A percentile compares a stretch with the other conserved stretches of the same genome.
These are phyloP conservation scores for Protodeltote pygarga DNA, from an alignment of 2,888 invertebrate species.

Conservation along the genomic window DNA sequence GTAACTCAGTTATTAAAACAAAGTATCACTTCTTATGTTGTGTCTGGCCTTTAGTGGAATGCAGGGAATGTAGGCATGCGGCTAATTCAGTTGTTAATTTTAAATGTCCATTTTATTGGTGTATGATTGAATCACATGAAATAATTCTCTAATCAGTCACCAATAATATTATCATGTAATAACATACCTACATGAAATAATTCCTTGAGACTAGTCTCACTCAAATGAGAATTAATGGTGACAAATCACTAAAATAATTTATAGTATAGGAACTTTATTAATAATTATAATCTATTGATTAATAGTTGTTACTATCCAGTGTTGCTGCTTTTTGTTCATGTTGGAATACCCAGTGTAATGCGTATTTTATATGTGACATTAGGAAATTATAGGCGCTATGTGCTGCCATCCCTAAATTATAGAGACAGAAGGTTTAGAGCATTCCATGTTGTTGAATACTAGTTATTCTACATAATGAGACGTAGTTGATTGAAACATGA, in stretches of 20 bases:
- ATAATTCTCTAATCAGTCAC: too few species aligned
- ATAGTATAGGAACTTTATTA: constrained; percentile 48
- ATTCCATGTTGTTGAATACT: constrained; percentile 76
- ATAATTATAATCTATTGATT: constrained; percentile 52
- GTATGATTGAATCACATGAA: constrained; percentile 31
- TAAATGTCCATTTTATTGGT: constrained; percentile 20
- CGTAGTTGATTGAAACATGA: constrained; percentile 62
- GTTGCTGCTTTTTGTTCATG: constrained; percentile 56
- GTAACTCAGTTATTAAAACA: constrained; percentile 6
- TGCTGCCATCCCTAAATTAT: constrained; percentile 49
- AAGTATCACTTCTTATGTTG: constrained; percentile 8
- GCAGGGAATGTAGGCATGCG: constrained; percentile 60
- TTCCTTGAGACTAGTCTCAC: constrained; percentile 19
- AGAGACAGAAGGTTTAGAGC: constrained; percentile 68
- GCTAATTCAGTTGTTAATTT: constrained; percentile 45
- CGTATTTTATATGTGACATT: constrained; percentile 64
- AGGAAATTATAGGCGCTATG: constrained; percentile 56
- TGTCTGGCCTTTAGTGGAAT: constrained; percentile 39
- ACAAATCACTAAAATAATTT: constrained; percentile 47
- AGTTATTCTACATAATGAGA: constrained; percentile 59
- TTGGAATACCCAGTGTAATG: constrained; percentile 68
- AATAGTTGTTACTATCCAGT: constrained; percentile 61
- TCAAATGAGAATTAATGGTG: constrained; percentile 26
- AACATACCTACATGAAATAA: constrained; percentile 2
- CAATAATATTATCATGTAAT: constrained; percentile 29